A percentile compares a stretch with the other conserved stretches of the same genome.
These are phyloP conservation scores for Gymnosoma rotundatum DNA, from an alignment of 2,888 invertebrate genomes.

Conservation along the genomic window DNA sequence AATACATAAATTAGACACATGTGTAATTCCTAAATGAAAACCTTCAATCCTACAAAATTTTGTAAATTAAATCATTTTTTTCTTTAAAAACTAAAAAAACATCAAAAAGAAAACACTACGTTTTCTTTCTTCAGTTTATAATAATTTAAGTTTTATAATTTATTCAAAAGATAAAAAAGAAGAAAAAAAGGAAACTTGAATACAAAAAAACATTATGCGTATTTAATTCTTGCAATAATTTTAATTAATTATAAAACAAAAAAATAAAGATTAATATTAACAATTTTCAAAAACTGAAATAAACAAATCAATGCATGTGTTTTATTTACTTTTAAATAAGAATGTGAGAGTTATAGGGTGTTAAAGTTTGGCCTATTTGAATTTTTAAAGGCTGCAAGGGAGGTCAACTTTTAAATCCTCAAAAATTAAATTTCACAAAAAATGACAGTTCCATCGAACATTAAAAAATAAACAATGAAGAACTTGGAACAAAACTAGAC, in stretches of 20 bases:
- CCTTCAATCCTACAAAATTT: conserved; percentile 33
- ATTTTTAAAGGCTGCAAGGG: no score
- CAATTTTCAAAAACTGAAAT: conserved; percentile 8
- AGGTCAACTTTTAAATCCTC: no score
- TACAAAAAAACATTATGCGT: background rate
- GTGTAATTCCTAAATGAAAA: conserved; percentile 46
- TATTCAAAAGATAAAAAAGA: conserved; percentile 9
- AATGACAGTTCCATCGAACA: no score
- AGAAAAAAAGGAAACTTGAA: background rate
- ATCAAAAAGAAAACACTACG: background rate
- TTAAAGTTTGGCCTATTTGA: no score
- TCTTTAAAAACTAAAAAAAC: background rate
- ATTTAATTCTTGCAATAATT: conserved; percentile 20
- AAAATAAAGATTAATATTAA: background rate
- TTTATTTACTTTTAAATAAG: background rate
- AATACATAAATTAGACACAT: conserved; percentile 10
- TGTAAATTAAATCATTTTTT: conserved; percentile 25
- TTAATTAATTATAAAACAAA: conserved; percentile 7
- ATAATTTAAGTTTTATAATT: conserved; percentile 29
- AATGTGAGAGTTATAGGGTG: no score
- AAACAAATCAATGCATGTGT: background rate
- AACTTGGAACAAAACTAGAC: no score
- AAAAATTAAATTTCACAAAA: no score
- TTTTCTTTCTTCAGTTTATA: conserved; percentile 17
- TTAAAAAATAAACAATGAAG: no score